Percentiles rank a stretch among this genome's conserved stretches.
These are phyloP conservation scores for Epinephelus moara DNA, from an alignment of 2,113 vertebrate genomes.

Conservation along the genomic window DNA sequence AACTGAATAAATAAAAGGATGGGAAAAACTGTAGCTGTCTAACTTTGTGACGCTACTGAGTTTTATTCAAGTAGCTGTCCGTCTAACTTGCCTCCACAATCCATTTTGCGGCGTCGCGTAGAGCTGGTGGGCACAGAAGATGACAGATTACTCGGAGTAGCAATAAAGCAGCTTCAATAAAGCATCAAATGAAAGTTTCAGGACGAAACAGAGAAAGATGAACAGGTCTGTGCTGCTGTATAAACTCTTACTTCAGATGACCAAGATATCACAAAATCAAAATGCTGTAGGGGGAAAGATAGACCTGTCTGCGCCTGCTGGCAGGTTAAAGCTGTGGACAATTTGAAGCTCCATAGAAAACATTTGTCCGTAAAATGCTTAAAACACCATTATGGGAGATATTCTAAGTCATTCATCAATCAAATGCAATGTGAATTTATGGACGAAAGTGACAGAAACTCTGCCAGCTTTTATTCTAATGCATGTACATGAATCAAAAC, in stretches of 20 bases:
- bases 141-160: conserved; percentile 27
- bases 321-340: neutral
- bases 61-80: conserved; percentile 34
- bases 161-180: conserved; percentile 33
- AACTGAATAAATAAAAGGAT: neutral
- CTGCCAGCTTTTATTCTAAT: neutral
- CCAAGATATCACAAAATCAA: conserved; percentile 12
- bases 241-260: neutral
- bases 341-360: neutral
- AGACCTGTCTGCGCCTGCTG: neutral
- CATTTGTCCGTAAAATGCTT: neutral
- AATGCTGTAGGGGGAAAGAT: neutral
- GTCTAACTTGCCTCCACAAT: conserved; percentile 19
- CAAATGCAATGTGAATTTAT: neutral
- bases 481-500: neutral
- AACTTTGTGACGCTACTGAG: neutral
- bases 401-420: neutral
- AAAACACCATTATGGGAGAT: neutral
- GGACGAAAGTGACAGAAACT: neutral
- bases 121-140: conserved; percentile 19
- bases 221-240: neutral
- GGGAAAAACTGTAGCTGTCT: neutral
- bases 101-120: neutral
- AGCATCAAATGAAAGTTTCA: conserved; percentile 20
- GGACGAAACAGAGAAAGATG: neutral